These are phyloP conservation scores for Anarhynchus alexandrinus DNA, from an alignment of 2,113 vertebrate species.

Conservation along the genomic window DNA sequence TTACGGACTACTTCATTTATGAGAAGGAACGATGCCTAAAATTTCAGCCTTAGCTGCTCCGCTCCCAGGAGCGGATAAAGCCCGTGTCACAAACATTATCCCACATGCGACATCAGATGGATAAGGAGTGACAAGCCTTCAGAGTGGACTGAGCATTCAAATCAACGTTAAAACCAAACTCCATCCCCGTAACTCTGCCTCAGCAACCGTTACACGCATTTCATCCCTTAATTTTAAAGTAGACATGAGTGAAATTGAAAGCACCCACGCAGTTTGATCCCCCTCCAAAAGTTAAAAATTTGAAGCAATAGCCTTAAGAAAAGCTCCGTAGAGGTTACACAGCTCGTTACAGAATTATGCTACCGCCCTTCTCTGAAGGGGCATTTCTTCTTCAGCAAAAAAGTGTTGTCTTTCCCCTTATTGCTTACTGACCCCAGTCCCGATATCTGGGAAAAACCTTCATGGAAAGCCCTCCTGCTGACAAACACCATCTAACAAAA, in stretches of 20 bases:
- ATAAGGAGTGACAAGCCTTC: neutral
- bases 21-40: neutral
- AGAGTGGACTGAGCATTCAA: neutral
- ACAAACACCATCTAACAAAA: rapidly evolving
- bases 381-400: neutral
- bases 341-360: rapidly evolving
- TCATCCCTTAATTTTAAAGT: rapidly evolving
- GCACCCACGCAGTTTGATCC: neutral
- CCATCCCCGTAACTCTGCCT: neutral
- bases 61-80: neutral
- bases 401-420: rapidly evolving
- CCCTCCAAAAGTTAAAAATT: neutral
- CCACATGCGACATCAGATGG: rapidly evolving
- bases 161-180: neutral
- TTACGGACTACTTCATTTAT: neutral
- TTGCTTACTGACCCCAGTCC: neutral
- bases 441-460: too few relatives aligned
- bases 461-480: neutral
- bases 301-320: neutral
- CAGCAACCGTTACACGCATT: neutral
- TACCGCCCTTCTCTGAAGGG: neutral
- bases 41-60: neutral
- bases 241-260: neutral
- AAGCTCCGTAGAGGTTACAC: rapidly evolving
- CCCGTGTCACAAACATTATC: neutral